Base-by-base conservation (phyloP, 1,140 invertebrate genomes). In the Hirudo medicinalis region DNA sequence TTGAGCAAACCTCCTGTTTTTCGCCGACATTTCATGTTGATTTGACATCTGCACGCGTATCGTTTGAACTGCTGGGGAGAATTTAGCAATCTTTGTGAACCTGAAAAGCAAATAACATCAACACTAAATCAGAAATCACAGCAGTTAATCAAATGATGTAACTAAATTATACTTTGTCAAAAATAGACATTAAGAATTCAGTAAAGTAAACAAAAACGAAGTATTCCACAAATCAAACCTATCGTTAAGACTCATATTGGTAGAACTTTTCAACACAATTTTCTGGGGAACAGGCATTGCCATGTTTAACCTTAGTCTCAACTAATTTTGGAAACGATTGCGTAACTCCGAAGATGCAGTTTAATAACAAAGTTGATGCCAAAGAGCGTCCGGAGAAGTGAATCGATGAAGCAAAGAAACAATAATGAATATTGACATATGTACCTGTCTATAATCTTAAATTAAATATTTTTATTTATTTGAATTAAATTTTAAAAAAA, bases 1-100 rank as follows among this genome's bases (percentile, higher is more conserved):
- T 72, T 82, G 81, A 6, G 84, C 83, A 19, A 85, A 78, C 29
- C 83, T 77, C 19, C 80, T 75, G 75, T 85, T 85, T 73, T 80
- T 80, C 9, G 77, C 78, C 0, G 82, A 80, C 20, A 82, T 82
- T 71, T 81, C 81, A 36, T 79, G 79, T 43, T 79, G 76, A 20
- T 77, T 77, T 36, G 77, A 76, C 75, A 81, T 78, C 74, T 70
- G 40, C 4, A 70, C 69, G 0, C 43, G 40, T 19, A 70, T 49
- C 15, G 69, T 70, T 49, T 70, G 69, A 27, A 49, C 69, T 43
- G 53, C 8, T 0, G 69, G 43, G 25, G 69, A 40, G 22, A 70
- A 27, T 70, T 70, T 70, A 54, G 22, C 53, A 32, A 70, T 70
- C 53, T 49, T 70, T 20, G 69, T 70, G 25, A 70, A 70, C 29